Base-by-base conservation (phyloP, 2,113 vertebrate genomes). In the Eretmochelys imbricata region DNA sequence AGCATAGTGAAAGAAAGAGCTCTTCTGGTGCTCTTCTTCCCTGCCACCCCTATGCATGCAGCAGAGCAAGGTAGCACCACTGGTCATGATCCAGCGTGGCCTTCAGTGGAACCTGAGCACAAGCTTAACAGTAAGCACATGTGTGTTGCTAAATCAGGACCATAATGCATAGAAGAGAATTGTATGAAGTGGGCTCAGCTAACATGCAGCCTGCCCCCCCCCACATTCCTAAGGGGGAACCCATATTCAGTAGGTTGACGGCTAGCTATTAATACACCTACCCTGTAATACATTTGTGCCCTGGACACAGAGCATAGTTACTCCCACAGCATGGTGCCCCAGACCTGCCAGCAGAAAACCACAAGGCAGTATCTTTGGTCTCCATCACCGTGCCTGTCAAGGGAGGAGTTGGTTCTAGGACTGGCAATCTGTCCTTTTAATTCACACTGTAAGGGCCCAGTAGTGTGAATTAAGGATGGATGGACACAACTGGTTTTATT, bases 121-220 rank as follows among this genome's bases (percentile, higher is more conserved):
- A 79, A 0, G 2, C 27, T 5, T 13, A 11, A 78, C 79, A 13
- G 62, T 31, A 79, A 46, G 75, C 84, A 42, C 50, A 1, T 27
- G 4, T 5, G 35, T 48, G 19, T 2, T 76, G 65, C 9, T 72
- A 54, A 0, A n/a, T 48, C 76, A 72, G 59, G 16, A 35, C 50
- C 1, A 0, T 4, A 72, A 72, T n/a, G 57, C 24, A 1, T 0
- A 8, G 46, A 80, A 57, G 1, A 83, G 48, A 42, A 57, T 22
- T 8, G 9, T 48, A 19, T 4, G 55, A 3, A 72, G 5, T 4
- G 51, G 25, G n/a, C 2, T 87, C 24, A 48, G 48, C 5, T 38
- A 72, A 72, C n/a, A 72, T 38, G n/a, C 65, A 22, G n/a, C 35
- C 90, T 54, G 48, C 38, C 83, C 72, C 82, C 54, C 42, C 54